phyloP scores from a whole-genome alignment of 2,113 vertebrate species.

The Pelusios castaneus region DNA sequence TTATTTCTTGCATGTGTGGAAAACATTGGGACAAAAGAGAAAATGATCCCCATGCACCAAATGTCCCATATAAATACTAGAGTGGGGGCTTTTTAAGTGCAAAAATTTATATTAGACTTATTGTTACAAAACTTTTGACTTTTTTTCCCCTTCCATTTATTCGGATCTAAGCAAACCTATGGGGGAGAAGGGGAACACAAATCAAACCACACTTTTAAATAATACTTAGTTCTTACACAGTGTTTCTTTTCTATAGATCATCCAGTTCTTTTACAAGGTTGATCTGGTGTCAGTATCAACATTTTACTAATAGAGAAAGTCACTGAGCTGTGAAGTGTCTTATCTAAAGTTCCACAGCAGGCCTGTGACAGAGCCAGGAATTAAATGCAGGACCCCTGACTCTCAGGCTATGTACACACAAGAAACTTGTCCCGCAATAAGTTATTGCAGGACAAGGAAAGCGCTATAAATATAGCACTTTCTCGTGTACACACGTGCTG shows the following conservation, averaged over 20 bases:
- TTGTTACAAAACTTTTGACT: background rate
- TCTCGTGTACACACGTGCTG: too few relatives aligned
- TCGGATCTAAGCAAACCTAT: background rate
- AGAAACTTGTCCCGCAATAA: too few relatives aligned
- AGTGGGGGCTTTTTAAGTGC: background rate
- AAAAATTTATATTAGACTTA: background rate
- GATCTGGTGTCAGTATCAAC: background rate
- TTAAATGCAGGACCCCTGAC: background rate
- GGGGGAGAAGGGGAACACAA: background rate
- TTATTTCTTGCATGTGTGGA: background rate
- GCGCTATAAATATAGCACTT: too few relatives aligned
- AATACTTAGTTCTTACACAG: conserved; percentile 1
- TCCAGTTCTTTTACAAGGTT: background rate
- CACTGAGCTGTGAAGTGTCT: background rate
- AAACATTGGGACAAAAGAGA: background rate
- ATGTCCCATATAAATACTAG: rapidly evolving
- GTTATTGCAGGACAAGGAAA: too few relatives aligned
- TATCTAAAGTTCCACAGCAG: background rate
- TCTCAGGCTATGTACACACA: too few relatives aligned
- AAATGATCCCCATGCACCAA: background rate
- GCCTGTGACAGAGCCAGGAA: background rate
- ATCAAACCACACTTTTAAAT: background rate
- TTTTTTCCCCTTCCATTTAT: background rate
- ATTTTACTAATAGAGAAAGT: background rate
- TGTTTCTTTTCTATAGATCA: background rate